Evolutionary conservation across 2,888 invertebrate species (phyloP), one percentile per base, ranked within the genome.

Genomic region (Drosophila longiperda): DNA sequence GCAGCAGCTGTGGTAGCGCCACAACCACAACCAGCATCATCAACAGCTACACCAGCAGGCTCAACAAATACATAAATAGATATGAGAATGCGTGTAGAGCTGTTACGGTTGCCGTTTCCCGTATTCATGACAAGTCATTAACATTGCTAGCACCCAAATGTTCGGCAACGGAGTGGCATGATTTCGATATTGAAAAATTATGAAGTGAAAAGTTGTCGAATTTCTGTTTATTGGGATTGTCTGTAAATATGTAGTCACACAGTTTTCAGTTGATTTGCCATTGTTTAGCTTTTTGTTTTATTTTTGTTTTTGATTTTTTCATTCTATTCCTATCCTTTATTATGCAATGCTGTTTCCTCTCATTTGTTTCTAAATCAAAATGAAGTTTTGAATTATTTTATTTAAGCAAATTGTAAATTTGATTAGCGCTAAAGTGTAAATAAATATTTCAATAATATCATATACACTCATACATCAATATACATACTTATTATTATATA

Each of bases 201-300:
- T 75, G 79, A 83, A 80, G 82, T 66, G 53, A 59, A 82, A 82
- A 73, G 77, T 85, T 82, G 82, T 83, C 75, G 76, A 81, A 75
- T 75, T 67, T 66, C 60, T 71, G 57, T 59, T 45, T 45, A 15
- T 45, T 72, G 78, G 78, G 58, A 75, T 78, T 76, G 82, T 86
- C 89, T 87, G 90, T 87, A 90, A 82, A 90, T 87, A 84, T 89
- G 81, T 84, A 87, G 90, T 87, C 90, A 87, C 82, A 85, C 78
- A 72, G 70, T 75, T 83, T 75, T 82, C 75, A 83, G 75, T 73
- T 88, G 69, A 77, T 85, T 78, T 82, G 84, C 84, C 84, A 83
- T 86, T 85, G 73, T 89, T 88, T 83, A 74, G 76, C 73, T 72
- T 69, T 54, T 73, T 76, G 73, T 73, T 81, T 80, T 69, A 65